Evolutionary conservation across 2,888 invertebrate species (phyloP), one percentile per base, ranked within the genome.

Genomic region (Leptura quadrifasciata): DNA sequence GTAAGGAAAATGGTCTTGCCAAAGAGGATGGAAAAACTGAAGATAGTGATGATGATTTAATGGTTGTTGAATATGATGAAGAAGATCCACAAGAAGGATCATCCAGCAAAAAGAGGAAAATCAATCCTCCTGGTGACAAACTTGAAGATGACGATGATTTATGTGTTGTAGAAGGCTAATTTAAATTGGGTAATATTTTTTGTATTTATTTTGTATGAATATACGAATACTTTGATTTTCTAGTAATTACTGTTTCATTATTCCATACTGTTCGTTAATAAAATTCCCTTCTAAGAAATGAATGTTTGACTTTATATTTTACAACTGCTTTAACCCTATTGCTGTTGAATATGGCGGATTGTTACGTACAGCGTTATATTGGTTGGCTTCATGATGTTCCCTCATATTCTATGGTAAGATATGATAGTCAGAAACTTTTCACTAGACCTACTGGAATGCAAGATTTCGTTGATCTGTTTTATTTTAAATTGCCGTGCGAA

Each of bases 1-100:
- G 77, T 39, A 81, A 78, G 70, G 81, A 80, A 72, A 81, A 80
- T 75, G 84, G 82, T n/a, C 68, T 76, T 24, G 76, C 79, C 8
- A 79, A 76, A 52, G 77, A 81, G 17, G 76, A 84, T 61, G 60
- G 79, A 4, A 74, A 76, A 71, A 74, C 81, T 27, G 79, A 80
- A 27, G 85, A 86, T 64, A 86, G 84, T 57, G 87, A 87, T 76
- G 86, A 88, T 80, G 87, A 87, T 80, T 82, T 87, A 61, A 82
- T 86, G 69, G 78, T 87, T 47, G 84, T 86, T 5, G 86, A 85
- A 72, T 72, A 77, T 54, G 77, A 80, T 64, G 81, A 79, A 55
- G 85, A 87, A 68, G 88, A 88, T 83, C 88, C 88, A 27, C 87
- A 87, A 80, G 88, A 88, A 82, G 89, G 89, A 9, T 86, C 88